Conservation (phyloP, 2,113 vertebrate genomes). For the Diadophis punctatus region DNA sequence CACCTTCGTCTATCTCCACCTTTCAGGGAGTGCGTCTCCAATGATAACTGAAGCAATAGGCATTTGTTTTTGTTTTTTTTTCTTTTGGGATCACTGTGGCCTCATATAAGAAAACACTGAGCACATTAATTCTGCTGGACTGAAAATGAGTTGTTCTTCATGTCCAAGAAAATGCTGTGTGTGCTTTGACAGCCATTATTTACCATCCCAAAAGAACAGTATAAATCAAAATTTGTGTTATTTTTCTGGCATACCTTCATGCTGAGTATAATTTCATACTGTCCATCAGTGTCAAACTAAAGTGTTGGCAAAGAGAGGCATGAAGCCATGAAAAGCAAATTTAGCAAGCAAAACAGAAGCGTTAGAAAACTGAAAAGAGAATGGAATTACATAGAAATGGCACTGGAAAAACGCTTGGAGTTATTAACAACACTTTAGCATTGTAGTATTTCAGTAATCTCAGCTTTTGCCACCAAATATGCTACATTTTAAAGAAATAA, state of each 20-base stretch:
- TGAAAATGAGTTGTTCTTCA: neutral
- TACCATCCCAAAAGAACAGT: neutral
- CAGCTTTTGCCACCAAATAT: neutral
- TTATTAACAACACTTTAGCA: neutral
- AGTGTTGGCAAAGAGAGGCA: neutral
- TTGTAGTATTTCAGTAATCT: neutral
- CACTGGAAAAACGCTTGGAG: neutral
- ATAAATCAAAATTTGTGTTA: neutral
- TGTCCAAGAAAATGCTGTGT: neutral
- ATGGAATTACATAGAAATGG: neutral
- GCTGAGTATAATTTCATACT: neutral
- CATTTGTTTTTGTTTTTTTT: fast-evolving
- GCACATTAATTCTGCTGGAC: neutral
- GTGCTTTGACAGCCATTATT: neutral
- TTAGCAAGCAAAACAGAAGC: neutral
- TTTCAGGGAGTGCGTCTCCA: neutral
- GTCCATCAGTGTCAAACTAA: constrained; percentile 3
- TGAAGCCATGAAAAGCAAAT: neutral
- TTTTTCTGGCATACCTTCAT: neutral
- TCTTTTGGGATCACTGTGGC: neutral
- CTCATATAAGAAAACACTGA: neutral
- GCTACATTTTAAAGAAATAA: neutral
- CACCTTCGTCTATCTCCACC: neutral
- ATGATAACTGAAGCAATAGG: neutral
- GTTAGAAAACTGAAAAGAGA: neutral